Evolutionary conservation across 2,888 invertebrate genomes (phyloP).

Genomic region (Ennomos erosarius): DNA sequence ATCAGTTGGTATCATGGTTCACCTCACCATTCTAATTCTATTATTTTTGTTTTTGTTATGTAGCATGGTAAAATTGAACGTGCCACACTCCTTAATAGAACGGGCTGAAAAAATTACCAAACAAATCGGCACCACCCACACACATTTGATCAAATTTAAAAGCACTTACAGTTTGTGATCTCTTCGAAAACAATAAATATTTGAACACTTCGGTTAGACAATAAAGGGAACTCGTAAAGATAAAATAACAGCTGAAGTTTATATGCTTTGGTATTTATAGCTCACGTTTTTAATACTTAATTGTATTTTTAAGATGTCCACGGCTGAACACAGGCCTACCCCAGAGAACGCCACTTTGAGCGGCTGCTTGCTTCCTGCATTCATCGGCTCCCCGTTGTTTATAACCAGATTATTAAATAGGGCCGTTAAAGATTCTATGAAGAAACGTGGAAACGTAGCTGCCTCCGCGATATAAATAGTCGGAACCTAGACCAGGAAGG

Average conservation of each 20-base stretch:
- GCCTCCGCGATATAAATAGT: too few relatives aligned
- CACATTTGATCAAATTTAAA: constrained; percentile 10
- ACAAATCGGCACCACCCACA: constrained; percentile 1
- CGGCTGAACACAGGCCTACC: too few relatives aligned
- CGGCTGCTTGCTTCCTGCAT: too few relatives aligned
- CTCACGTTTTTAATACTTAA: neutral
- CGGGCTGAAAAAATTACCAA: neutral
- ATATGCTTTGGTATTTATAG: neutral
- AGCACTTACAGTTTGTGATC: constrained; percentile 4
- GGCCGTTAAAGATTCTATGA: too few relatives aligned
- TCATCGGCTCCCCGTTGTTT: too few relatives aligned
- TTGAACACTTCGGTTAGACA: constrained; percentile 14
- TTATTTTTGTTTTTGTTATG: neutral
- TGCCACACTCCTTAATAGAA: neutral
- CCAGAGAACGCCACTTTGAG: too few relatives aligned
- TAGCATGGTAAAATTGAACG: neutral
- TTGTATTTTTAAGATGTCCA: too few relatives aligned
- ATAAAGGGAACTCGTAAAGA: constrained; percentile 7
- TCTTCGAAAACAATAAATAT: constrained; percentile 6
- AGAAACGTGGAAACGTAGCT: too few relatives aligned
- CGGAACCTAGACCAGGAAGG: too few relatives aligned
- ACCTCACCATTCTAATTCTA: too few relatives aligned
- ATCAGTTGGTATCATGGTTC: too few relatives aligned
- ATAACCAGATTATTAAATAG: too few relatives aligned
- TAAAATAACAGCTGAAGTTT: constrained; percentile 11